Conservation (phyloP, 2,888 invertebrate genomes). For the Cantharis flavilabris region DNA sequence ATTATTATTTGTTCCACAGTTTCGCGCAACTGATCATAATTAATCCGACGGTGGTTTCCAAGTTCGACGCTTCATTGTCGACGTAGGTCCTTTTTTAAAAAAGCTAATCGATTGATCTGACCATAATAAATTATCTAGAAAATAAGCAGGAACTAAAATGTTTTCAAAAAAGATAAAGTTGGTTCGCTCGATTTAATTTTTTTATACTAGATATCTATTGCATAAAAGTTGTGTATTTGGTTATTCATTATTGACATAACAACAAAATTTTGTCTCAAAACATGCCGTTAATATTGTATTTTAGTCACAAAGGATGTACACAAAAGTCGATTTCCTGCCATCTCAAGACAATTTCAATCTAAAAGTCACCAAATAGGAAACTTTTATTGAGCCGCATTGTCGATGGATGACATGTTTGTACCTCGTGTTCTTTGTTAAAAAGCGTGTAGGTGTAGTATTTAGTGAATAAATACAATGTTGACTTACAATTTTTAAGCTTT, state of each 20-base stretch:
- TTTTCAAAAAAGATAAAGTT: not conserved
- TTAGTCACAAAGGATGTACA: not conserved
- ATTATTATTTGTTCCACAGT: too few species aligned
- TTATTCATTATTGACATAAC: slow-evolving; percentile 1
- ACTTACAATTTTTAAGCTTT: slow-evolving; percentile 31
- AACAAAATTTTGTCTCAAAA: not conserved
- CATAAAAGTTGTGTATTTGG: not conserved
- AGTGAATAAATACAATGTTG: slow-evolving; percentile 30
- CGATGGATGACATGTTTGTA: slow-evolving; percentile 36
- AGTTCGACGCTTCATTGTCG: not conserved
- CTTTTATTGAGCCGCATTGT: slow-evolving; percentile 16
- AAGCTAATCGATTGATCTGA: not conserved
- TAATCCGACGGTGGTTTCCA: not conserved
- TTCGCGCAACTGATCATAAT: too few species aligned
- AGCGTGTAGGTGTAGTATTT: slow-evolving; percentile 33
- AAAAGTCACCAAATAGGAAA: slow-evolving; percentile 4
- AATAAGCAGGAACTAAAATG: not conserved
- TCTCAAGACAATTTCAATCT: slow-evolving; percentile 9
- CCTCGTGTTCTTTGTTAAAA: slow-evolving; percentile 39
- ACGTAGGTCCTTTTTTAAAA: not conserved
- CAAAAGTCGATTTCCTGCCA: slow-evolving; percentile 11
- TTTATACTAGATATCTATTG: not conserved
- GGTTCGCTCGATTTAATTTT: not conserved
- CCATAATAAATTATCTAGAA: not conserved
- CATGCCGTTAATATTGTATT: not conserved